Evolutionary conservation across 2,797 vertebrate species (phyloP).

Genomic region (Loriculus beryllinus): DNA sequence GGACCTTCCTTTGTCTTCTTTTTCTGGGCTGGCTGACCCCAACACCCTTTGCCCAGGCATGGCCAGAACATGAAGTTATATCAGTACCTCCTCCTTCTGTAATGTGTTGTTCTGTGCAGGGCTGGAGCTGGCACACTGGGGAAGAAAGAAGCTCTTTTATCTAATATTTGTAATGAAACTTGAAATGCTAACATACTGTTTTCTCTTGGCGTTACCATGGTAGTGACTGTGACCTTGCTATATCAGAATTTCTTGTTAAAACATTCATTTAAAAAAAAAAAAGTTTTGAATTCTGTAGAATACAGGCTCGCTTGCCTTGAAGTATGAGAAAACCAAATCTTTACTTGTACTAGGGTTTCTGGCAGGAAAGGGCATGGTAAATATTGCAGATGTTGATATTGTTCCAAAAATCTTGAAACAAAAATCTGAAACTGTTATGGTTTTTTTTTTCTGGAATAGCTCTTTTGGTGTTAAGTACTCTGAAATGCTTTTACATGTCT

Average conservation of each 20-base stretch:
- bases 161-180: conserved; percentile 1
- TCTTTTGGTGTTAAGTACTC: neutral
- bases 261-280: neutral
- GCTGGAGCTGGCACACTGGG: neutral
- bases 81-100: neutral
- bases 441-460: neutral
- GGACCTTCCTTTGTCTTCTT: neutral
- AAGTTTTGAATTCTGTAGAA: neutral
- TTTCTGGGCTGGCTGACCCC: neutral
- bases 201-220: neutral
- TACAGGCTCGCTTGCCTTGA: neutral
- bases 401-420: neutral
- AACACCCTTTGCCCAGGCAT: neutral
- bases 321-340: neutral
- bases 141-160: conserved; percentile 30
- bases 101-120: neutral
- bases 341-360: conserved; percentile 14
- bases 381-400: neutral
- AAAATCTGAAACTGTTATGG: neutral
- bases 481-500: neutral
- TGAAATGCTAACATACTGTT: neutral
- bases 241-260: conserved; percentile 37
- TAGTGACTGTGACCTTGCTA: conserved; percentile 24
- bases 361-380: neutral
- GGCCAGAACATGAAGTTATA: neutral